Evolutionary conservation across 1,140 invertebrate species (phyloP), one percentile per base, ranked within the genome.

Genomic region (Nephotettix cincticeps): DNA sequence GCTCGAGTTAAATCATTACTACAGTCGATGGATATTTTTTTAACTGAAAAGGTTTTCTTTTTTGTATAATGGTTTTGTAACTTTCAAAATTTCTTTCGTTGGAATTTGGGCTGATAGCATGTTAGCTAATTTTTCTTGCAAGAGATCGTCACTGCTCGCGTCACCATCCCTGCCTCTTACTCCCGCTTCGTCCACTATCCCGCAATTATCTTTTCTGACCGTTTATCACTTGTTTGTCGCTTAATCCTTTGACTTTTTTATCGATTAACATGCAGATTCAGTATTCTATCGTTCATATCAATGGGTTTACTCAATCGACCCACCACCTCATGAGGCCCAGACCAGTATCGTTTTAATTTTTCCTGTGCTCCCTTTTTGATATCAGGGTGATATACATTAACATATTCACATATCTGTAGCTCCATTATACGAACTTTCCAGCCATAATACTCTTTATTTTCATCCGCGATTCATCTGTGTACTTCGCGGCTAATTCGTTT

Each of bases 301-400:
- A 51, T 51, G 6, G 14, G 19, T 51, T 51, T n/a, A 51, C 21
- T 51, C 3, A 51, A n/a, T n/a, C 21, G 14, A 51, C 21, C 47
- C 47, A 51, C 47, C 47, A 51, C 47, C 21, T 51, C 47, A 51
- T 51, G 47, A 51, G 47, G 47, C 19, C 47, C 47, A 11, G 47
- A 51, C 47, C 47, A 51, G n/a, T 51, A 51, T 4, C 36, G 17
- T 17, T 4, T 51, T 4, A 51, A 51, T 51, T 51, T 51, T 51
- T 6, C 6, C 19, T 51, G 6, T 19, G n/a, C 21, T 36, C 32
- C 32, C 32, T 36, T 36, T 36, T 36, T 36, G 32, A 36, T 36
- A 36, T 36, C 32, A 36, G 47, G 47, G n/a, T 51, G 47, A 51
- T 51, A 51, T 51, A 51, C 47, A 51, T 51, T 11, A 19, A 51